A percentile compares a stretch with the other conserved stretches of the same genome.
phyloP scores from a whole-genome alignment of 2,888 invertebrate genomes.

The Danaus chrysippus region DNA sequence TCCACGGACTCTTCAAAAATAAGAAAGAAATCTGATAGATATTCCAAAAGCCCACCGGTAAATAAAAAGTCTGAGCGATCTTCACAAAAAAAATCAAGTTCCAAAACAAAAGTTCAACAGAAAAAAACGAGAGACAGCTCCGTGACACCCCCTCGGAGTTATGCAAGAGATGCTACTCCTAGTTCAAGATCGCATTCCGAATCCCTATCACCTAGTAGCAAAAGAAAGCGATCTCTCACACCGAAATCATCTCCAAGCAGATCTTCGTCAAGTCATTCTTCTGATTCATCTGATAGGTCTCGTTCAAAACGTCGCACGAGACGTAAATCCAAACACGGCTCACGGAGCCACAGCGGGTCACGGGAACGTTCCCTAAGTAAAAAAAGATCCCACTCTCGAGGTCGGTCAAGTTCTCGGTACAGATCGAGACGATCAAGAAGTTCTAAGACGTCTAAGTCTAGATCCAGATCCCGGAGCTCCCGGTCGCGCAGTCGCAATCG shows the following conservation, averaged over 20 bases:
- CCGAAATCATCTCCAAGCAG: conserved; percentile 37
- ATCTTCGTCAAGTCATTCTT: conserved; percentile 43
- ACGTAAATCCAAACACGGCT: conserved; percentile 44
- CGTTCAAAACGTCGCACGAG: conserved; percentile 44
- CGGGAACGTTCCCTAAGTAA: conserved; percentile 43
- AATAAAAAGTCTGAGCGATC: conserved; percentile 48
- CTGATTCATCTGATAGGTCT: conserved; percentile 44
- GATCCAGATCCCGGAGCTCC: conserved; percentile 47
- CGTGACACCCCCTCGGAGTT: conserved; percentile 65
- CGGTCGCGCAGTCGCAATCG: conserved; percentile 45
- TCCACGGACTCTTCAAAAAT: conserved; percentile 41
- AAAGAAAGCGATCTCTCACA: conserved; percentile 39
- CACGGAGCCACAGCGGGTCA: conserved; percentile 50
- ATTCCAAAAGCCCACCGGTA: conserved; percentile 51
- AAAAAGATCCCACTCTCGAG: conserved; percentile 34
- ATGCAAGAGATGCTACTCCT: conserved; percentile 54
- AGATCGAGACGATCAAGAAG: conserved; percentile 41
- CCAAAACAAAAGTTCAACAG: conserved; percentile 42
- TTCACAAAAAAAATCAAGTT: conserved; percentile 44
- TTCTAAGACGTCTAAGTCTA: conserved; percentile 47
- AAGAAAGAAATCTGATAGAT: conserved; percentile 45
- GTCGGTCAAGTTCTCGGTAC: conserved; percentile 34
- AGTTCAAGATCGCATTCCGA: conserved; percentile 55
- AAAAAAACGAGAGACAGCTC: conserved; percentile 55
- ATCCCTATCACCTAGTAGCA: conserved; percentile 44